A percentile compares a stretch with the other conserved stretches of the same genome.
These are phyloP conservation scores for Octodon degus DNA, from an alignment of 2,113 vertebrate genomes.

Conservation along the genomic window DNA sequence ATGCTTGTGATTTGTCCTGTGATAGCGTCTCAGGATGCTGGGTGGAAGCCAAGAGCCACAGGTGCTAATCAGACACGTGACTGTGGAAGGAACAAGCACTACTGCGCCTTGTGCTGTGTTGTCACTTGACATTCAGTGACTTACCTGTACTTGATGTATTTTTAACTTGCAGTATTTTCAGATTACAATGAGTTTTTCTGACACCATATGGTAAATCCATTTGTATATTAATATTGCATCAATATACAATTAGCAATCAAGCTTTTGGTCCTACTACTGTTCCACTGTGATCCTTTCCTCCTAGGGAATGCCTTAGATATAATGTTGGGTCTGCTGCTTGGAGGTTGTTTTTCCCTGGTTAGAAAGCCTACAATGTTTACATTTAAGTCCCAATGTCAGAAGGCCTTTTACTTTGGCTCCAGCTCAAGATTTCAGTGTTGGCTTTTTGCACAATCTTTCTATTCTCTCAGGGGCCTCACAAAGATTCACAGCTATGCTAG, in stretches of 20 bases:
- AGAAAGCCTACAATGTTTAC: neutral
- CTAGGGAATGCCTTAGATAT: accelerated
- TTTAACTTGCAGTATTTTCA: neutral
- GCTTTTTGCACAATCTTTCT: neutral
- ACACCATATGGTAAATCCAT: neutral
- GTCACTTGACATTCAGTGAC: neutral
- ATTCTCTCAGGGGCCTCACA: neutral
- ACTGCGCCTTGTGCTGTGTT: accelerated
- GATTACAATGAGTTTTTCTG: neutral
- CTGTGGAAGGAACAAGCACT: neutral
- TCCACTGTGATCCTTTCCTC: neutral
- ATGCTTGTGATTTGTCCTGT: too few species aligned
- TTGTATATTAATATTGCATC: neutral
- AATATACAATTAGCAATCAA: too few species aligned
- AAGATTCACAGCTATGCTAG: neutral
- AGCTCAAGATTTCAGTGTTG: neutral
- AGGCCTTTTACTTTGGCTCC: too few species aligned
- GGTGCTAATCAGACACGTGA: neutral
- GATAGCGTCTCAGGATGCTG: neutral
- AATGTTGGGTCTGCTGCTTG: neutral
- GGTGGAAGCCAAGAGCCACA: neutral
- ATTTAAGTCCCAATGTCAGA: neutral
- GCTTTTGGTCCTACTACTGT: accelerated
- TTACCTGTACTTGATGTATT: too few species aligned
- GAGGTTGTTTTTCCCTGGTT: neutral